Base-by-base conservation (phyloP, 2,797 vertebrate genomes). In the Amniataba percoides region DNA sequence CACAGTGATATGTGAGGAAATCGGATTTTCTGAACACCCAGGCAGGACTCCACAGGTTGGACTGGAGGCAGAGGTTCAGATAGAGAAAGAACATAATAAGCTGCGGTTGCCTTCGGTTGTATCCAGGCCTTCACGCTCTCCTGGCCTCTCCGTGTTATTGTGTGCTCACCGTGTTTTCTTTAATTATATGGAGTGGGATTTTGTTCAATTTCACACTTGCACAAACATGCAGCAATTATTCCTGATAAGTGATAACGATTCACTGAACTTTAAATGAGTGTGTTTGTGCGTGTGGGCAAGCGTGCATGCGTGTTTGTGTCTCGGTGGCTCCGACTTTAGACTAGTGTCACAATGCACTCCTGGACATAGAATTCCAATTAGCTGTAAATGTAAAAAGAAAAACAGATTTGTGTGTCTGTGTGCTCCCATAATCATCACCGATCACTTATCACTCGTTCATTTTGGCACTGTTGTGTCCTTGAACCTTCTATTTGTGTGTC, bases 191-290 rank as follows among this genome's bases (percentile, higher is more conserved):
- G 90, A 90, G 83, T 83, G 81, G 81, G 87, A 92, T 90, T 93
- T 90, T 83, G 89, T 94, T 93, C 89, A 94, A 93, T 94, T 95
- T 94, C 91, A 94, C 92, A 93, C 89, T 93, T 83, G 91, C 86
- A 75, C 92, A 93, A 93, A 92, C 91, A 87, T 77, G 84, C 77
- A 87, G 76, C 89, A 94, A 95, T 94, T 93, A 94, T 92, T 93
- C 74, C 86, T 82, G 92, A 91, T 91, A 92, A 90, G 90, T 92
- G 91, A 93, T 94, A 92, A 90, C 61, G 77, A 93, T 87, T 94
- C 83, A 79, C 49, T 86, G 88, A 93, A 89, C 87, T 85, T 89
- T 83, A 89, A 87, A 85, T 77, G 74, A 81, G 73, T 80, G 69
- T 80, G 70, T 89, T 65, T 72, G 74, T 86, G 74, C 81, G 59